A percentile compares a stretch with the other conserved stretches of the same genome.
phyloP scores from a whole-genome alignment of 2,797 vertebrate species.

The Thripadectes ignobilis region DNA sequence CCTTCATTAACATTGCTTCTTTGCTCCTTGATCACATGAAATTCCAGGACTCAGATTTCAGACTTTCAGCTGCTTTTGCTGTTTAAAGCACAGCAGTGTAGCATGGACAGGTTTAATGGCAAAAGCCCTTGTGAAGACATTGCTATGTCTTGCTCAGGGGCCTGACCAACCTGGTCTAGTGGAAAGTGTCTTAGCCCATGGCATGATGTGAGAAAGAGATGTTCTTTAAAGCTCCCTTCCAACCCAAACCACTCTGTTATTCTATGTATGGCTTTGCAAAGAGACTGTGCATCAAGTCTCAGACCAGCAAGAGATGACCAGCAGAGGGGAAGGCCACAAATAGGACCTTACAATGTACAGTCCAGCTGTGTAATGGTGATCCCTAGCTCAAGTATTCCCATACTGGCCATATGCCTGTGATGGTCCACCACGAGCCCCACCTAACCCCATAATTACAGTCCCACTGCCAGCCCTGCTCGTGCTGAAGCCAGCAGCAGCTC shows the following conservation, averaged over 20 bases:
- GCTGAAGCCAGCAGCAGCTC: background rate
- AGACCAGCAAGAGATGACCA: background rate
- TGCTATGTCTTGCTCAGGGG: fast-evolving
- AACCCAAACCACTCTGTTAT: background rate
- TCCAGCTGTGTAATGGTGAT: fast-evolving
- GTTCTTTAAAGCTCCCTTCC: background rate
- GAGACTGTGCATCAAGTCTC: fast-evolving
- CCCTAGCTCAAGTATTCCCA: fast-evolving
- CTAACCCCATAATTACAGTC: background rate
- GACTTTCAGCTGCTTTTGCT: background rate
- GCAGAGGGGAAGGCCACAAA: fast-evolving
- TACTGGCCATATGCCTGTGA: background rate
- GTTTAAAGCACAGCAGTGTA: background rate
- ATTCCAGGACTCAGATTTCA: background rate
- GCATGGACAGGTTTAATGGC: background rate
- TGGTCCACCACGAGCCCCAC: background rate
- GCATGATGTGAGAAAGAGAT: background rate
- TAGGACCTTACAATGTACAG: fast-evolving
- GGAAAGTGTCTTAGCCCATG: background rate
- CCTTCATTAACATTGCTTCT: background rate
- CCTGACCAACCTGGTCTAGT: background rate
- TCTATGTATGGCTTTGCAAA: background rate
- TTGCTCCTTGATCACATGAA: background rate
- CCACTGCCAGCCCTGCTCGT: fast-evolving
- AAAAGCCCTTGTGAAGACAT: background rate